These are phyloP conservation scores for Siderastrea radians DNA, from an alignment of 92 coral and sea anemone genomes.

Conservation along the genomic window DNA sequence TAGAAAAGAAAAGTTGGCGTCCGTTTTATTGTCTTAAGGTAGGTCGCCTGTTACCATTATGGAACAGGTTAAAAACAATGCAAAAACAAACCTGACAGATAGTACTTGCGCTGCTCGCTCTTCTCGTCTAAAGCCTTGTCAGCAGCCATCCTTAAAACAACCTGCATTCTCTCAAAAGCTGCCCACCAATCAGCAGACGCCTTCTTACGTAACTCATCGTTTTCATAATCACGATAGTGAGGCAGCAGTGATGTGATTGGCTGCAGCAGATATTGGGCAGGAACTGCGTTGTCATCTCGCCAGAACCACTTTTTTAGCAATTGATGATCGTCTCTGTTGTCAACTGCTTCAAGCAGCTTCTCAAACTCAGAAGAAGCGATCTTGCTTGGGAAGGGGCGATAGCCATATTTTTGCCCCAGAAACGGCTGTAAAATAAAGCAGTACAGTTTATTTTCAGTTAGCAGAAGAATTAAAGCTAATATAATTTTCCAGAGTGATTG, in stretches of 20 bases:
- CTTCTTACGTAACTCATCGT: constrained; percentile 75
- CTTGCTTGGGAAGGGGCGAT: constrained; percentile 89
- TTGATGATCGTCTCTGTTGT: constrained; percentile 56
- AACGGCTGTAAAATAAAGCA: constrained; percentile 64
- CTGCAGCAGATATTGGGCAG: constrained; percentile 81
- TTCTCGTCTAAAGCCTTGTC: constrained; percentile 65
- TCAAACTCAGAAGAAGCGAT: constrained; percentile 81
- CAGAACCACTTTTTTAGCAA: constrained; percentile 78
- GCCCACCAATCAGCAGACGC: constrained; percentile 91
- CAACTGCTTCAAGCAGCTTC: constrained; percentile 64
- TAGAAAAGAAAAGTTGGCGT: too few relatives aligned
- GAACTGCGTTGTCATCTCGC: constrained; percentile 84
- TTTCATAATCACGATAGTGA: constrained; percentile 76
- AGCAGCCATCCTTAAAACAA: constrained; percentile 81
- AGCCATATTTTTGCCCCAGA: constrained; percentile 93
- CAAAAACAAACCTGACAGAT: constrained; percentile 77
- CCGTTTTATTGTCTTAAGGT: too few relatives aligned
- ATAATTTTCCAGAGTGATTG: too few relatives aligned
- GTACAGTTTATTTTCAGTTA: too few relatives aligned
- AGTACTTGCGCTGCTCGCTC: constrained; percentile 77
- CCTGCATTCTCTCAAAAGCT: constrained; percentile 88
- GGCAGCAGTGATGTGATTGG: constrained; percentile 87
- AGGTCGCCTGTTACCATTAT: too few relatives aligned
- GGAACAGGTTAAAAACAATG: background rate
- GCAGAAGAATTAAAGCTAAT: background rate